Evolutionary conservation across 2,888 invertebrate species (phyloP).

Genomic region (Cryptocheilus praepositus): DNA sequence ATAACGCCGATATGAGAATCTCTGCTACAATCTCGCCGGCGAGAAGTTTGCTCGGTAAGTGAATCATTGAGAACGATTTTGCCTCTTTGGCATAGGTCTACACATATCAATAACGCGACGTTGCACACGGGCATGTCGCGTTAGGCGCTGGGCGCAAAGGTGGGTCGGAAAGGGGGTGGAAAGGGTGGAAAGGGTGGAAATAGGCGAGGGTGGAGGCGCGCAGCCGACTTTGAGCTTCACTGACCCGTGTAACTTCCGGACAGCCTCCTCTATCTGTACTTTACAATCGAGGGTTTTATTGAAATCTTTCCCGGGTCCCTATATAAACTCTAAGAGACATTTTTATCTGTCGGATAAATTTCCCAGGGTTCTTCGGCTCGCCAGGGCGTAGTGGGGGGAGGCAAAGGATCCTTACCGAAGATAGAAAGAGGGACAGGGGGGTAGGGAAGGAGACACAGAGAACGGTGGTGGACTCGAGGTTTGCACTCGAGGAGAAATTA

Average conservation of each 20-base stretch:
- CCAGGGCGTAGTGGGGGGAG: neutral
- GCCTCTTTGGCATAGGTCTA: slow-evolving; percentile 7
- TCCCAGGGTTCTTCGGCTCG: slow-evolving; percentile 46
- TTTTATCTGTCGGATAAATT: slow-evolving; percentile 72
- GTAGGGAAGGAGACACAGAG: slow-evolving; percentile 25
- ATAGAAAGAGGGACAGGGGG: slow-evolving; percentile 8
- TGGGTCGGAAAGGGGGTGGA: slow-evolving; percentile 3
- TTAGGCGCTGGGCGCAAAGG: slow-evolving; percentile 16
- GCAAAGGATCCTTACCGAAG: slow-evolving; percentile 14
- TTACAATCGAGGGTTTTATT: slow-evolving; percentile 70
- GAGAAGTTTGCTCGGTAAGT: neutral
- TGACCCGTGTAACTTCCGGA: slow-evolving; percentile 66
- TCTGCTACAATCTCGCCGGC: too few species aligned
- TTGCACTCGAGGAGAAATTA: slow-evolving; percentile 62
- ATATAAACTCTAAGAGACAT: slow-evolving; percentile 70
- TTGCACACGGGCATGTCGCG: slow-evolving; percentile 21
- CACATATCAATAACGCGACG: slow-evolving; percentile 36
- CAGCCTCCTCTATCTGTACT: slow-evolving; percentile 65
- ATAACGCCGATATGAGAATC: too few species aligned
- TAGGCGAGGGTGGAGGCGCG: slow-evolving; percentile 9
- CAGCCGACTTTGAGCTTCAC: slow-evolving; percentile 63
- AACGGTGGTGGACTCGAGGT: slow-evolving; percentile 25
- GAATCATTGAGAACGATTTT: slow-evolving; percentile 14
- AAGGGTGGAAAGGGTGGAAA: slow-evolving; percentile 16
- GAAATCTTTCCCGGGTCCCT: slow-evolving; percentile 61